Evolutionary conservation across 2,113 vertebrate species (phyloP).

Genomic region (Otocyon megalotis): DNA sequence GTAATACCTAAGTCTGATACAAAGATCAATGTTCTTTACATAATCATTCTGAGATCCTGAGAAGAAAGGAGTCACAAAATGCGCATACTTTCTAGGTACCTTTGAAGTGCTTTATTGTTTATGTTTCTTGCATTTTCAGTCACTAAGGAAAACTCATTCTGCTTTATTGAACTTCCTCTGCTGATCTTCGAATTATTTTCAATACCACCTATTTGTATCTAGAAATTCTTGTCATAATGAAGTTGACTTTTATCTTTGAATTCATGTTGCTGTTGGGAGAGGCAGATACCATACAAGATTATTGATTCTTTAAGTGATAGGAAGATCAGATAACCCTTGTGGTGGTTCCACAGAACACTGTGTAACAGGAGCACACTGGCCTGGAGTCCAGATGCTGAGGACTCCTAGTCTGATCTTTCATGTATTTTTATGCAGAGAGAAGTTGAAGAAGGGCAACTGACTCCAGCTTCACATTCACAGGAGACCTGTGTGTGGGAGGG

Average conservation of each 20-base stretch:
- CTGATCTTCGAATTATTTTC: background rate
- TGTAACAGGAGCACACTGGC: background rate
- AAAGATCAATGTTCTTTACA: background rate
- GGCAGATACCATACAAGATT: too few relatives aligned
- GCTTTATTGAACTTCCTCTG: background rate
- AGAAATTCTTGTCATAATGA: background rate
- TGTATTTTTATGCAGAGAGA: background rate
- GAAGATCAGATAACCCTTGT: background rate
- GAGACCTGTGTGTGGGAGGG: background rate
- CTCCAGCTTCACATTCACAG: background rate
- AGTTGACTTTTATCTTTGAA: background rate
- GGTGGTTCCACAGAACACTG: background rate
- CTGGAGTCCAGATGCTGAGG: background rate
- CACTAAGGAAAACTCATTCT: constrained; percentile 33
- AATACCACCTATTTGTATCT: background rate
- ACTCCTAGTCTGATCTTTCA: background rate
- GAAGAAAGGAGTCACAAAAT: background rate
- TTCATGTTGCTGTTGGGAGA: background rate
- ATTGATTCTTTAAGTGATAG: background rate
- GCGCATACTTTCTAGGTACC: background rate
- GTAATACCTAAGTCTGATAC: background rate
- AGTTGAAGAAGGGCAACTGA: background rate
- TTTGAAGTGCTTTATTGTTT: constrained; percentile 1
- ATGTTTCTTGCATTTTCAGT: background rate
- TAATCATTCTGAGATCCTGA: background rate